Base-by-base conservation (phyloP, 2,797 vertebrate species). In the Acrossocheilus wenchowensis region DNA sequence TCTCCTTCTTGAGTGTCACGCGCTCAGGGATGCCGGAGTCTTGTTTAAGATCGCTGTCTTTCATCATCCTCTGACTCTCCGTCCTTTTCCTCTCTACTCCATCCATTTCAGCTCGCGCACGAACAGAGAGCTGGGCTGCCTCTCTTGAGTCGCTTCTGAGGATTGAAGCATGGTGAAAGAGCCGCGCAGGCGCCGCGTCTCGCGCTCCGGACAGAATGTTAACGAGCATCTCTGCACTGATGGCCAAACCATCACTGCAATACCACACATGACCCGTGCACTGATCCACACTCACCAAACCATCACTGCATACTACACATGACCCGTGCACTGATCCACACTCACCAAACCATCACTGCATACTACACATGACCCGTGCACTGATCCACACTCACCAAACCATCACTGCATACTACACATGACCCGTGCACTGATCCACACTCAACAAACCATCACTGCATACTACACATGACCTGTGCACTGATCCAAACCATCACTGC, bases 1-100 rank as follows among this genome's bases (percentile, higher is more conserved):
- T 98, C 94, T 99, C 97, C 94, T 99, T 98, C 95, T 98, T 98
- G 80, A 99, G 95, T 10, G 97, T 93, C 90, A 98, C 97, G 34
- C 96, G 94, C 84, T 97, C 97, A 0, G 94, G 89, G 89, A 92
- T 86, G 41, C 64, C 10, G 36, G 89, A 68, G 84, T 92, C 77
- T 71, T 69, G 66, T 82, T 89, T 84, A 69, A 87, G 77, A 77
- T 90, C 87, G 74, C 87, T 87, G 73, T 91, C 86, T 88, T 89
- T 86, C 88, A 39, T 86, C 83, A 86, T 90, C 85, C 74, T 79
- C 68, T 73, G 82, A 84, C 90, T 86, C 48, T 89, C 82, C 21
- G 92, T 91, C 68, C 89, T 94, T 87, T 93, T 94, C 93, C 94
- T 93, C 86, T 92, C 94, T 90, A 93, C 95, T 93, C 95, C 95